Conservation (phyloP, 2,113 vertebrate species). For the Chauna torquata region DNA sequence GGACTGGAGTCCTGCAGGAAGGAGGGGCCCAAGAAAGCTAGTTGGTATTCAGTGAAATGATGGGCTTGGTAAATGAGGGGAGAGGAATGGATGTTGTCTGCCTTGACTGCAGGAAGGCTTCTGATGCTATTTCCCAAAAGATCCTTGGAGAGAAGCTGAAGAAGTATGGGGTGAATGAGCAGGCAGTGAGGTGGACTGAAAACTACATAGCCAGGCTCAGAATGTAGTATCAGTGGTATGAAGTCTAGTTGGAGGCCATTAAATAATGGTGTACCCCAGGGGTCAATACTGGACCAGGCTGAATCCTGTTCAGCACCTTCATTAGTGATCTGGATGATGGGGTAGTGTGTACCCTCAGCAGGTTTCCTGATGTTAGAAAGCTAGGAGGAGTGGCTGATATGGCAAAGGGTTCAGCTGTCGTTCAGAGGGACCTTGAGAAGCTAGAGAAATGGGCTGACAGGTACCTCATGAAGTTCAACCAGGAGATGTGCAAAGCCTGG, state of each 20-base stretch:
- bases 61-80: not conserved
- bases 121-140: not conserved
- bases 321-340: not conserved
- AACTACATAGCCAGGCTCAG: not conserved
- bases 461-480: not conserved
- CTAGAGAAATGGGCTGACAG: not conserved
- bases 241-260: not conserved
- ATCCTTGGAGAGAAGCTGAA: not conserved
- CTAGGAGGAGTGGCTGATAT: not conserved
- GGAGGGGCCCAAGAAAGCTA: no score
- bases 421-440: not conserved
- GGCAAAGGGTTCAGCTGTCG: not conserved
- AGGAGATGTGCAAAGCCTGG: not conserved
- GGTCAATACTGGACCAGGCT: fast-evolving
- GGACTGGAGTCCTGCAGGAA: no score
- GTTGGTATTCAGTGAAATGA: not conserved
- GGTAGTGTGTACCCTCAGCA: not conserved
- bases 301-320: not conserved
- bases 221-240: not conserved
- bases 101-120: not conserved
- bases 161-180: not conserved
- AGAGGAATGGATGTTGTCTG: not conserved
- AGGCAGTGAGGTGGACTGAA: not conserved
- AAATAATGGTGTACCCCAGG: fast-evolving
- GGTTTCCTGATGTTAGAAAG: not conserved